Conservation (phyloP, 2,797 vertebrate species). For the Channallabes apus region DNA sequence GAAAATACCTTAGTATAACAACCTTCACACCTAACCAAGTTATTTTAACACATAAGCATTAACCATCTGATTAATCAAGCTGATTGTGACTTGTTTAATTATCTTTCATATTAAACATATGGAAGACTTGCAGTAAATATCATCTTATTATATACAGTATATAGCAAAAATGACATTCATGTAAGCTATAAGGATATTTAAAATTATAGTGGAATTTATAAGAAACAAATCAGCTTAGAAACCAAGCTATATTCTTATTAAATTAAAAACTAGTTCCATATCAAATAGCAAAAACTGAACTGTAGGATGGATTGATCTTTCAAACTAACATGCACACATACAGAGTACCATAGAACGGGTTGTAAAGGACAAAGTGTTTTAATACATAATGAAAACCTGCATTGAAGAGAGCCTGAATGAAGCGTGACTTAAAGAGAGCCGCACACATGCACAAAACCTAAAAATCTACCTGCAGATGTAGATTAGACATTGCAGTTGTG, state of each 20-base stretch:
- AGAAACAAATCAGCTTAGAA: background rate
- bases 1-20: background rate
- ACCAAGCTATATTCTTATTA: background rate
- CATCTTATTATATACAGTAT: background rate
- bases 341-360: too few species aligned
- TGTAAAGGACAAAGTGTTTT: too few species aligned
- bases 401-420: too few species aligned
- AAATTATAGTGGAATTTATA: background rate
- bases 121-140: background rate
- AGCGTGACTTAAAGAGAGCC: too few species aligned
- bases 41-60: background rate
- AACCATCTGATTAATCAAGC: background rate
- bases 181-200: background rate
- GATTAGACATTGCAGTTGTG: too few species aligned
- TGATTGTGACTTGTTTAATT: background rate
- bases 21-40: background rate
- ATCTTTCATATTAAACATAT: background rate
- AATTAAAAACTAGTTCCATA: too few species aligned
- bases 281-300: background rate
- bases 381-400: too few species aligned
- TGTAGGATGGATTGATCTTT: background rate
- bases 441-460: too few species aligned
- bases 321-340: background rate
- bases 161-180: background rate
- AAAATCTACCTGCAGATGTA: too few species aligned